phyloP scores from a whole-genome alignment of 2,797 vertebrate genomes.

The Urosaurus nigricauda region DNA sequence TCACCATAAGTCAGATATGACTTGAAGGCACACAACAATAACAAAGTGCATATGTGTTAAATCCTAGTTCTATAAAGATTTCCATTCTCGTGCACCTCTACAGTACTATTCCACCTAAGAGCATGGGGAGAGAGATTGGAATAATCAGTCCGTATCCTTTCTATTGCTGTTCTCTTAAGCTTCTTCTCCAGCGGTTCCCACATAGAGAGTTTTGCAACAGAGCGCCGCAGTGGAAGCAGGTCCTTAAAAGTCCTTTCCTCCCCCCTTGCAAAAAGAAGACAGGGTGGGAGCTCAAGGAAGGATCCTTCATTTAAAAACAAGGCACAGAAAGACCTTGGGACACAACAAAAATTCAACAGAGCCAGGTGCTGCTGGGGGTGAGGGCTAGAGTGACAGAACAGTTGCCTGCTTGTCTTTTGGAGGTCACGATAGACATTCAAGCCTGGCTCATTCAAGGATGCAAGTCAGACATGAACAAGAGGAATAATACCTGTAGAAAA shows the following conservation, averaged over 20 bases:
- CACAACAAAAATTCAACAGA: not conserved
- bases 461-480: not conserved
- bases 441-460: not conserved
- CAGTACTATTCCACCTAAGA: not conserved
- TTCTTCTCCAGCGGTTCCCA: not conserved
- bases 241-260: not conserved
- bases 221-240: not conserved
- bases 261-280: not conserved
- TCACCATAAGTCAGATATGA: too few relatives aligned
- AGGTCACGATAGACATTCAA: slow-evolving; percentile 24
- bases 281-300: not conserved
- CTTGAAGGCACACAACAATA: too few relatives aligned
- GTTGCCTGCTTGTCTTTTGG: slow-evolving; percentile 22
- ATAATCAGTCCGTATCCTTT: not conserved
- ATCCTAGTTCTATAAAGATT: not conserved
- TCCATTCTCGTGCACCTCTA: slow-evolving; percentile 17
- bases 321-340: not conserved
- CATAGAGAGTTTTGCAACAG: not conserved
- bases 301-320: too few relatives aligned
- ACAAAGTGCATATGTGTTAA: not conserved
- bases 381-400: slow-evolving; percentile 1
- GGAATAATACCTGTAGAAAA: too few relatives aligned
- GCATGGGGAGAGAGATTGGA: not conserved
- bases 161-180: not conserved
- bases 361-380: not conserved